phyloP scores from a whole-genome alignment of 2,797 vertebrate genomes.

The Platalea minor region DNA sequence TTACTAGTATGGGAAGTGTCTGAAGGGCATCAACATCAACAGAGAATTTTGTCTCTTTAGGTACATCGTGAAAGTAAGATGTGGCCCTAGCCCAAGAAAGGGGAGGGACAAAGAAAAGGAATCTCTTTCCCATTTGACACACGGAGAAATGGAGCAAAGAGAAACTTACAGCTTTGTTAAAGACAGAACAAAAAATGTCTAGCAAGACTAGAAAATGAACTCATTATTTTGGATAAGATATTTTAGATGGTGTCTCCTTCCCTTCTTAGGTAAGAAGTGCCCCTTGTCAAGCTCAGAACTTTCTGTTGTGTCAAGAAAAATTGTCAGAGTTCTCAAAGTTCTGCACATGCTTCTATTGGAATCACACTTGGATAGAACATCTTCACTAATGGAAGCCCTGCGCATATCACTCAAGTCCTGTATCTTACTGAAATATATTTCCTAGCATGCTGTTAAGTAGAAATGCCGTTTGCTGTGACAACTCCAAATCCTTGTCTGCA shows the following conservation, averaged over 20 bases:
- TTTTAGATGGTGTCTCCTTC: background rate
- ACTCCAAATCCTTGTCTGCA: background rate
- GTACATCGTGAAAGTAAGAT: background rate
- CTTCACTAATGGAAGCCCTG: background rate
- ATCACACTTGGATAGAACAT: background rate
- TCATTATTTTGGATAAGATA: background rate
- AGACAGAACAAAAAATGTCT: background rate
- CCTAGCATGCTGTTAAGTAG: background rate
- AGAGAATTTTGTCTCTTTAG: background rate
- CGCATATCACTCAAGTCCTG: background rate
- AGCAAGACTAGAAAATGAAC: background rate
- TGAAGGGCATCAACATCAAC: background rate
- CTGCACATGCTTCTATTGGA: background rate
- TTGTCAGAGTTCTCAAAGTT: background rate
- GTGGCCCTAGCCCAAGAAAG: background rate
- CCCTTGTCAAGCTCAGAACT: background rate
- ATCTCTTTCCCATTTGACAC: background rate
- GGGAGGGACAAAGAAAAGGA: background rate
- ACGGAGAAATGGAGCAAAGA: background rate
- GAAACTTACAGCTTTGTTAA: background rate
- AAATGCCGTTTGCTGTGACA: background rate
- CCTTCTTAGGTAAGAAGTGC: background rate
- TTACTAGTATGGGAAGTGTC: background rate
- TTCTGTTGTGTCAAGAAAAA: background rate
- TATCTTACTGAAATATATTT: background rate